These are phyloP conservation scores for Eira barbara DNA, from an alignment of 2,113 vertebrate species.

Conservation along the genomic window DNA sequence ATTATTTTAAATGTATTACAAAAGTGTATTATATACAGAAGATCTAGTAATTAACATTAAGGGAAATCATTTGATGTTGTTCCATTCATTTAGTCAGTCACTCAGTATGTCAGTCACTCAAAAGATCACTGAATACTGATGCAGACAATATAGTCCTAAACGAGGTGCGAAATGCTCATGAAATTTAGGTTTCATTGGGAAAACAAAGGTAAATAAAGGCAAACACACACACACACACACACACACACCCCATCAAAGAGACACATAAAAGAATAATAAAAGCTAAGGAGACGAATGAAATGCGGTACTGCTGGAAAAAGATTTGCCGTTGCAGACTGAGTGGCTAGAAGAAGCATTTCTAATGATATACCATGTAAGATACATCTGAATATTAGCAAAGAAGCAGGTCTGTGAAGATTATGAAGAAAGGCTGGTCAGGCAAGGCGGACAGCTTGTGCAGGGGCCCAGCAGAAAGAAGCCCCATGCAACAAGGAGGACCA, in stretches of 20 bases:
- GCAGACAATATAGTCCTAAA: not conserved
- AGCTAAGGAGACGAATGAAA: not conserved
- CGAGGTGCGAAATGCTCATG: too few relatives aligned
- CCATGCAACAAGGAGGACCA: too few relatives aligned
- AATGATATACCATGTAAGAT: not conserved
- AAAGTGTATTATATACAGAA: not conserved
- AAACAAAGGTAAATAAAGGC: not conserved
- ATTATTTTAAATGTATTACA: not conserved
- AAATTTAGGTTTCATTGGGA: not conserved
- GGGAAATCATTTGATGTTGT: not conserved
- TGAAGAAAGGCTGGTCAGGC: not conserved
- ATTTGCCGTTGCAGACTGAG: not conserved
- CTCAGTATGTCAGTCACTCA: not conserved
- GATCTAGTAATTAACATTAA: not conserved
- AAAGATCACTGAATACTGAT: not conserved
- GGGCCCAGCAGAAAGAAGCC: too few relatives aligned
- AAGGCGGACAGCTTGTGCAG: too few relatives aligned
- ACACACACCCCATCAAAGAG: not conserved
- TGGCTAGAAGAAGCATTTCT: not conserved
- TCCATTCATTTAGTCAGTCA: not conserved
- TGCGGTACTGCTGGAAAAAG: not conserved
- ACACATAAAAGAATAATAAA: not conserved
- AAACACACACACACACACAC: not conserved
- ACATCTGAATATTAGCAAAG: not conserved
- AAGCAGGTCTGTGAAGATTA: not conserved